A percentile compares a stretch with the other conserved stretches of the same genome.
Evolutionary conservation across 92 coral and sea anemone genomes (phyloP).

Genomic region (Epizoanthus scotinus): DNA sequence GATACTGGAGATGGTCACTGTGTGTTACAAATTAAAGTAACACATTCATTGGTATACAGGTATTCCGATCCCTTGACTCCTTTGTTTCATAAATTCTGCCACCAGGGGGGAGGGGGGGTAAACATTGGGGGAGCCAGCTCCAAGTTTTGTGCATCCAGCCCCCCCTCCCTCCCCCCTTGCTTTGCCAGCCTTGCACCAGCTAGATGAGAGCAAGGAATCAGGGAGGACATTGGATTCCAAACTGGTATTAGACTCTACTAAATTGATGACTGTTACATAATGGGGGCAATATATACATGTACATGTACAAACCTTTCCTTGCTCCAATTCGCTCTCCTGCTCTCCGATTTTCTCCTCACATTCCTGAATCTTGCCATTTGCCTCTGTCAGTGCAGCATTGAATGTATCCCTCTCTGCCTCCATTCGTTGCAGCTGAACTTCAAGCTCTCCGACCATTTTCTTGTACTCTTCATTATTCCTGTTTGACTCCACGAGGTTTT

Average conservation of each 20-base stretch:
- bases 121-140: too few relatives aligned
- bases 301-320: slow-evolving; percentile 29
- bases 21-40: too few relatives aligned
- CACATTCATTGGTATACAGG: too few relatives aligned
- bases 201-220: not conserved
- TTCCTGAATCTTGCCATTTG: not conserved
- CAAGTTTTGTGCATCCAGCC: too few relatives aligned
- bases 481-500: not conserved
- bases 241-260: too few relatives aligned
- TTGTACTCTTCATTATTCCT: not conserved
- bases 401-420: not conserved
- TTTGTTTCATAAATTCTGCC: too few relatives aligned
- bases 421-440: not conserved
- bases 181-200: too few relatives aligned
- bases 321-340: slow-evolving; percentile 27
- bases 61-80: too few relatives aligned
- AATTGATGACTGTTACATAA: not conserved
- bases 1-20: too few relatives aligned
- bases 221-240: not conserved
- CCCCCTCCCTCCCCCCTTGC: too few relatives aligned
- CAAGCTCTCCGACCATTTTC: not conserved
- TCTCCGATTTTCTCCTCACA: slow-evolving; percentile 21
- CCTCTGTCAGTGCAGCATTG: not conserved
- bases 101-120: too few relatives aligned
- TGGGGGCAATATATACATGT: not conserved